Evolutionary conservation across 2,888 invertebrate species (phyloP), one percentile per base, ranked within the genome.

Genomic region (Dromius quadrimaculatus): DNA sequence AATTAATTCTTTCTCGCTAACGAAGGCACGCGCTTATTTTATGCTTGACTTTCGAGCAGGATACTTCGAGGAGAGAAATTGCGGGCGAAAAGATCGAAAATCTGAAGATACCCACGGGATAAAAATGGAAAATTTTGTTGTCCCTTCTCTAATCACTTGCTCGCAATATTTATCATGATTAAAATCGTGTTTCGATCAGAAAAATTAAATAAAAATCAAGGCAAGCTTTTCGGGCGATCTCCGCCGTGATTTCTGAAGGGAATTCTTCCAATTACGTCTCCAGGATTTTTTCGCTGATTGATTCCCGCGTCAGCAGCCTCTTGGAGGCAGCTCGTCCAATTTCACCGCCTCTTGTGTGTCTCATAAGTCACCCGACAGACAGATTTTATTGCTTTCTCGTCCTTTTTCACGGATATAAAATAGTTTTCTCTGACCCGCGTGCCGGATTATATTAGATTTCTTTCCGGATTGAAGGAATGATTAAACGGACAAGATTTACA

Each of bases 321-420:
- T 57, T 73, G 72, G 75, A 75, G 76, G 76, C 76, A 74, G 75
- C 76, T 76, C 78, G 79, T 79, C 78, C 78, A 80, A 79, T 80
- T 78, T 79, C 78, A 76, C 77, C 78, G 79, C 78, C 77, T 78
- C 78, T 79, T 79, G 79, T 79, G 79, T 80, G 79, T 79, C 80
- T 76, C 79, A 80, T 79, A 80, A 80, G 81, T 81, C 81, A 80
- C 79, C 77, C 77, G 78, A 77, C 79, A 78, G 80, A 79, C 79
- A 76, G 79, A 79, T 80, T 81, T 81, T 80, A 81, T 81, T 81
- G 81, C 80, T 79, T 81, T 81, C 80, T 79, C 79, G 32, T 65
- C 50, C 65, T 36, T 50, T 50, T 36, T 20, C 50, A 65, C 61
- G 34, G 50, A 65, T 65, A 34, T 47, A 50, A 36, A 65, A 50